phyloP scores from a whole-genome alignment of 1,140 invertebrate species.

The Eupristina koningsbergeri region DNA sequence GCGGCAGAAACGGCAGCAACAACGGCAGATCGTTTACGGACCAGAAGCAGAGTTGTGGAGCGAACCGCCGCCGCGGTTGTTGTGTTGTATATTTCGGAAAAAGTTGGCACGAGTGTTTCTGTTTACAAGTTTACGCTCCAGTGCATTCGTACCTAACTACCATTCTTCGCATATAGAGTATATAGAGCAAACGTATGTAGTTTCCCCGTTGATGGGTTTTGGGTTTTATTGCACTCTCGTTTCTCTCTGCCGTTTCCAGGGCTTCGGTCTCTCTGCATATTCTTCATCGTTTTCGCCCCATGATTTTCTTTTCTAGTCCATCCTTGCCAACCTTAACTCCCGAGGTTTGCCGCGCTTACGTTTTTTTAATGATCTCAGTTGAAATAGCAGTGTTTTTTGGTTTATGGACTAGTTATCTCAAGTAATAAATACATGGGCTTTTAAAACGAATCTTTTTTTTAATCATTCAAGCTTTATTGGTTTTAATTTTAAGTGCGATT shows the following conservation, averaged over 20 bases:
- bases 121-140: neutral
- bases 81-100: neutral
- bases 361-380: too few species aligned
- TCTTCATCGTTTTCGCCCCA: neutral
- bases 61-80: neutral
- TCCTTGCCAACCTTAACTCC: too few species aligned
- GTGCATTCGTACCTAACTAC: neutral
- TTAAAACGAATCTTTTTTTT: too few species aligned
- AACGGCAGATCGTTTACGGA: neutral
- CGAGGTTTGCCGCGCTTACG: too few species aligned
- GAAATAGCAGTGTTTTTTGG: too few species aligned
- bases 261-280: neutral
- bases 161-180: neutral
- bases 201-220: neutral
- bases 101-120: neutral
- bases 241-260: neutral
- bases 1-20: too few species aligned
- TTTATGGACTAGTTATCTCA: too few species aligned
- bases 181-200: constrained; percentile 2
- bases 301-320: neutral
- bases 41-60: neutral
- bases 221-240: neutral
- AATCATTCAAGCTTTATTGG: too few species aligned
- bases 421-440: too few species aligned
- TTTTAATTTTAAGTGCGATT: too few species aligned